phyloP scores from a whole-genome alignment of 2,113 vertebrate genomes.

The Tragelaphus strepsiceros region DNA sequence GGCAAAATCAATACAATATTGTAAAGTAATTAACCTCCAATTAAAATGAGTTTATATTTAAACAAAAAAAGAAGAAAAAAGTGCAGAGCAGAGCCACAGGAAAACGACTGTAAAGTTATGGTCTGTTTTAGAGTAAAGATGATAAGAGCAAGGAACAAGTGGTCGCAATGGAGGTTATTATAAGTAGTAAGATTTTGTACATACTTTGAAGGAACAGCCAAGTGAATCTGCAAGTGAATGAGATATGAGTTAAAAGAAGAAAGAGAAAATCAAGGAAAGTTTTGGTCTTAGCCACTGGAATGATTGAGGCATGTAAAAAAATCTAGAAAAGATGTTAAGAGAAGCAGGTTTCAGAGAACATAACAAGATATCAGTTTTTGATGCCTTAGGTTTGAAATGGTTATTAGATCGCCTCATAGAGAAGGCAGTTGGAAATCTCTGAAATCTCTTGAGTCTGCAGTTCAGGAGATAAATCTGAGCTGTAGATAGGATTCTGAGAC shows the following conservation, averaged over 20 bases:
- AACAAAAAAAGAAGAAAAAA: no score
- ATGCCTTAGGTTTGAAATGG: not conserved
- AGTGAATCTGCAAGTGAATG: not conserved
- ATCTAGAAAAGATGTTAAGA: not conserved
- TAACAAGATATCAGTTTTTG: not conserved
- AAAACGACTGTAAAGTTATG: not conserved
- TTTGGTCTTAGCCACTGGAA: not conserved
- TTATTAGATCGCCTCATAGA: not conserved
- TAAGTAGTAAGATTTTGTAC: not conserved
- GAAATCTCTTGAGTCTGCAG: not conserved
- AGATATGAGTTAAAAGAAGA: not conserved
- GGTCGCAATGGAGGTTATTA: not conserved
- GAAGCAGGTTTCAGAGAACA: not conserved
- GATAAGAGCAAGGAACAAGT: not conserved
- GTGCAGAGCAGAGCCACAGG: not conserved
- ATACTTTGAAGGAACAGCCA: not conserved
- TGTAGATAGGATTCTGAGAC: not conserved
- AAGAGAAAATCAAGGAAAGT: not conserved
- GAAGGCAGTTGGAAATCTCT: not conserved
- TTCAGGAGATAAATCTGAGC: not conserved
- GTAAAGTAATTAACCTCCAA: no score
- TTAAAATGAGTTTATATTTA: no score
- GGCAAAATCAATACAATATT: no score
- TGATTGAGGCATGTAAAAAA: not conserved
- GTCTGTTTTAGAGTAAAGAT: not conserved